Evolutionary conservation across 2,888 invertebrate species (phyloP).

Genomic region (Synergus japonicus): DNA sequence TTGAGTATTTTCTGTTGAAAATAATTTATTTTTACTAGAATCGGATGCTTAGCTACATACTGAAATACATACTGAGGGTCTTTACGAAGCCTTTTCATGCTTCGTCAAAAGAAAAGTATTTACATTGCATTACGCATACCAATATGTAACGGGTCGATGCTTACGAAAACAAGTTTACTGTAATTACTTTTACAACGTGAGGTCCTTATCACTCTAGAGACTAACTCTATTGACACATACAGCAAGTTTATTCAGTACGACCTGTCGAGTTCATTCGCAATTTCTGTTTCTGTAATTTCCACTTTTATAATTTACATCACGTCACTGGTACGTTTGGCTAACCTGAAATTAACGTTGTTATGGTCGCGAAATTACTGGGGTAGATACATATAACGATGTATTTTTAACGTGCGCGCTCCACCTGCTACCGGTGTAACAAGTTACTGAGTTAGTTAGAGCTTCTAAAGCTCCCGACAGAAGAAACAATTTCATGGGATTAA

Average conservation of each 20-base stretch:
- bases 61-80: not conserved
- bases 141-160: not conserved
- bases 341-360: slow-evolving; percentile 50
- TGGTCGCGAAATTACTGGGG: slow-evolving; percentile 45
- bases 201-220: not conserved
- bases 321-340: slow-evolving; percentile 48
- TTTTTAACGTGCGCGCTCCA: slow-evolving; percentile 49
- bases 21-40: not conserved
- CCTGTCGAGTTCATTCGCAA: slow-evolving; percentile 31
- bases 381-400: slow-evolving; percentile 49
- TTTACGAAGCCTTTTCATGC: not conserved
- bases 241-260: slow-evolving; percentile 41
- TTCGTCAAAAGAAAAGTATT: not conserved
- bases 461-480: slow-evolving; percentile 22
- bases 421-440: slow-evolving; percentile 8
- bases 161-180: slow-evolving; percentile 3
- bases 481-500: slow-evolving; percentile 20
- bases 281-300: slow-evolving; percentile 47
- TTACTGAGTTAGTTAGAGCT: slow-evolving; percentile 27
- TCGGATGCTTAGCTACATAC: not conserved
- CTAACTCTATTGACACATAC: slow-evolving; percentile 26
- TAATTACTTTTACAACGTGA: slow-evolving; percentile 24
- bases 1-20: not conserved
- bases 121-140: not conserved
- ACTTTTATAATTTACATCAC: slow-evolving; percentile 48